phyloP scores from a whole-genome alignment of 2,888 invertebrate genomes.

The Parelbella ahira region DNA sequence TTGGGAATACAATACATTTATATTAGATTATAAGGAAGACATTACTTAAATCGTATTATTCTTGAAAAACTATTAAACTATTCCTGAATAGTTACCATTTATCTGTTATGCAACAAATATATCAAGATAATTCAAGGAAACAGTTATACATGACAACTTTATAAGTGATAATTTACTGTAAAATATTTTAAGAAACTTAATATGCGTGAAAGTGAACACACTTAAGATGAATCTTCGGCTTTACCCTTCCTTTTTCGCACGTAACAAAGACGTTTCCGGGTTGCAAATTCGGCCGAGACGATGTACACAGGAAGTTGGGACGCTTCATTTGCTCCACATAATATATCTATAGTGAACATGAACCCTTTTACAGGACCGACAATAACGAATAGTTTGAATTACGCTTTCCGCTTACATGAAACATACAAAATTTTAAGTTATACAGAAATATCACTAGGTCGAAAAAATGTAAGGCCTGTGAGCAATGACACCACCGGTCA shows the following conservation, averaged over 20 bases:
- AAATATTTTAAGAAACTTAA: background rate
- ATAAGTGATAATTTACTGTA: constrained; percentile 1
- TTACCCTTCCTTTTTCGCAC: constrained; percentile 59
- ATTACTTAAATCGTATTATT: no score
- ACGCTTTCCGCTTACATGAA: constrained; percentile 32
- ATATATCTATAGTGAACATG: constrained; percentile 47
- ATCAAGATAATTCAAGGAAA: no score
- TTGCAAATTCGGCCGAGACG: constrained; percentile 63
- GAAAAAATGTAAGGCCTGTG: no score
- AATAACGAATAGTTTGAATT: constrained; percentile 34
- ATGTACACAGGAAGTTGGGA: constrained; percentile 61
- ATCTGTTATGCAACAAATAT: no score
- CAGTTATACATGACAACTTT: constrained; percentile 3
- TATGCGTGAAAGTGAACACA: constrained; percentile 4
- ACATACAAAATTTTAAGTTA: no score
- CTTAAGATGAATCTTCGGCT: constrained; percentile 31
- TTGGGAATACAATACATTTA: no score
- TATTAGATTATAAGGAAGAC: no score
- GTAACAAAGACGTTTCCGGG: constrained; percentile 68
- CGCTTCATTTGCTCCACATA: constrained; percentile 64
- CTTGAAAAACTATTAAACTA: no score
- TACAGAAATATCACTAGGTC: no score
- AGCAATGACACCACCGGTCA: constrained; percentile 3
- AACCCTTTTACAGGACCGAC: constrained; percentile 58
- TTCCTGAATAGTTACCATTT: no score